Percentiles rank a stretch among this genome's conserved stretches.
Evolutionary conservation across 2,888 invertebrate genomes (phyloP).

Genomic region (Melikaiella ostensackeni): DNA sequence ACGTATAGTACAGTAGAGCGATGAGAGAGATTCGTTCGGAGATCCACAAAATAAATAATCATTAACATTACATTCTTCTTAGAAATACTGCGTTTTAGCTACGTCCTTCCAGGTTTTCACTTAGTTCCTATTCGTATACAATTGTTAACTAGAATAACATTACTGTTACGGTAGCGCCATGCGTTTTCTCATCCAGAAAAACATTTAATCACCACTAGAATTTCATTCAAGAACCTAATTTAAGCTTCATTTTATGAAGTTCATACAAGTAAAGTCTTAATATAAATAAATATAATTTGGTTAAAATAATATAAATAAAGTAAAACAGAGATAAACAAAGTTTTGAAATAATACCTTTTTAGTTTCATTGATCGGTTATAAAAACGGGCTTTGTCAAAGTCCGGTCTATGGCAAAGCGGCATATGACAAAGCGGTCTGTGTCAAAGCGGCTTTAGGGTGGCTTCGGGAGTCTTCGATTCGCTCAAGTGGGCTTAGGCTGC

Average conservation of each 20-base stretch:
- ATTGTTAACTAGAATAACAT: constrained; percentile 77
- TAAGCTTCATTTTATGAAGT: not conserved
- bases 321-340: not conserved
- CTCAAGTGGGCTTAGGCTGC: too few species aligned
- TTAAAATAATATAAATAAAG: not conserved
- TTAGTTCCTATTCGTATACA: constrained; percentile 77
- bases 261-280: not conserved
- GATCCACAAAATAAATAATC: constrained; percentile 77
- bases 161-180: constrained; percentile 68
- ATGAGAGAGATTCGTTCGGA: constrained; percentile 68
- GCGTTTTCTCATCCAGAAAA: constrained; percentile 47
- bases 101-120: constrained; percentile 62
- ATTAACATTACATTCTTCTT: constrained; percentile 75
- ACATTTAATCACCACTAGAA: constrained; percentile 2
- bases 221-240: not conserved
- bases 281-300: constrained; percentile 11
- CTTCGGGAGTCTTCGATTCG: too few species aligned
- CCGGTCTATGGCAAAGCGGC: too few species aligned
- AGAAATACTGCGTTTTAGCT: constrained; percentile 73
- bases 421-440: too few species aligned
- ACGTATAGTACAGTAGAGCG: constrained; percentile 74
- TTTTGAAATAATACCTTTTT: not conserved
- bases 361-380: too few species aligned
- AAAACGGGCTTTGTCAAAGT: too few species aligned
- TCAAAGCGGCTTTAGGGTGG: too few species aligned